A percentile compares a stretch with the other conserved stretches of the same genome.
phyloP scores from a whole-genome alignment of 1,140 invertebrate species.

The Trichonephila inaurata region DNA sequence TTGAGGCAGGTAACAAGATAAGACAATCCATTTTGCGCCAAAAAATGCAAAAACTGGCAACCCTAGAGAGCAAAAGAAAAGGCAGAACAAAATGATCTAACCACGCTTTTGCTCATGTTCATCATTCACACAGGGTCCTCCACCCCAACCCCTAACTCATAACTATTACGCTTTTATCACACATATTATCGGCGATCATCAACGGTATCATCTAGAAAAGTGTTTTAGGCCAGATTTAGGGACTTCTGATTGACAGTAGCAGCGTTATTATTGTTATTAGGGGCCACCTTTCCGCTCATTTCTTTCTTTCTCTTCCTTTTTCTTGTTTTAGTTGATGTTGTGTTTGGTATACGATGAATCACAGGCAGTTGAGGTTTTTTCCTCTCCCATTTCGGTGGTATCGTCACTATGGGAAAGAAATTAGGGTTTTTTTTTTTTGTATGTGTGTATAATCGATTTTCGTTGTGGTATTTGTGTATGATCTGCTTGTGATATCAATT shows the following conservation, averaged over 20 bases:
- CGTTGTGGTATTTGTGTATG: too few species aligned
- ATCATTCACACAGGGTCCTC: constrained; percentile 15
- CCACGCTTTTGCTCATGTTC: constrained; percentile 1
- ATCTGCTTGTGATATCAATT: not conserved
- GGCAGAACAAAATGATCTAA: constrained; percentile 33
- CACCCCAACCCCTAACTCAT: not conserved
- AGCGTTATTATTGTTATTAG: constrained; percentile 60
- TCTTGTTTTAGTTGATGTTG: constrained; percentile 37
- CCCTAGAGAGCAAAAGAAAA: constrained; percentile 12
- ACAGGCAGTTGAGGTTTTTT: not conserved
- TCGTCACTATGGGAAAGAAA: not conserved
- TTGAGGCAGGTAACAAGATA: constrained; percentile 40
- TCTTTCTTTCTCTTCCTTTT: not conserved
- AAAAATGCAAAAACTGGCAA: constrained; percentile 24
- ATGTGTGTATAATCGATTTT: not conserved
- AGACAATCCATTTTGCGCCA: constrained; percentile 40
- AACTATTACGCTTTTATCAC: constrained; percentile 58
- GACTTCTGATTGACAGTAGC: constrained; percentile 62
- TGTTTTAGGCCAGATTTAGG: constrained; percentile 56
- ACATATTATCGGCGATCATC: constrained; percentile 41
- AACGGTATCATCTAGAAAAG: constrained; percentile 60
- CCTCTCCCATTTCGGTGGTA: not conserved
- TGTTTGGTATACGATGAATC: constrained; percentile 44
- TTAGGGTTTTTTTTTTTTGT: not conserved
- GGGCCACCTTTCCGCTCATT: not conserved